phyloP scores from a whole-genome alignment of 1,140 invertebrate species.

The Heliothis virescens region DNA sequence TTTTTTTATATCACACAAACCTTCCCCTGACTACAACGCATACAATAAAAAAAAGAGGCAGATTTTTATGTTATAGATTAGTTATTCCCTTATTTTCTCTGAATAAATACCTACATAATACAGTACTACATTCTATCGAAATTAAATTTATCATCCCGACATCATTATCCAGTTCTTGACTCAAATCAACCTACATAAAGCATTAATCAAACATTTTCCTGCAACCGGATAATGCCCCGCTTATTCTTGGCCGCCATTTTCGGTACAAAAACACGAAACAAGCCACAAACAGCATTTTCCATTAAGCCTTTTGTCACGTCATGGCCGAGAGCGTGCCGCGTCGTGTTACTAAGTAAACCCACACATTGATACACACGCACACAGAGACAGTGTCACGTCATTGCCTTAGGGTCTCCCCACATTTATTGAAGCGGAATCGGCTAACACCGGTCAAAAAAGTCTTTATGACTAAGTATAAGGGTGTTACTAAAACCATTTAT shows the following conservation, averaged over 20 bases:
- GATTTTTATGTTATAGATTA: no score
- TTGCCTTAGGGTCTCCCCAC: neutral
- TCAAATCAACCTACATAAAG: neutral
- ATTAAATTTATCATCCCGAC: no score
- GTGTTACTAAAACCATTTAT: no score
- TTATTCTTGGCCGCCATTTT: neutral
- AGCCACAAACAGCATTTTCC: slow-evolving; percentile 12
- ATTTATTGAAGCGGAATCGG: no score
- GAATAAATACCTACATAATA: no score
- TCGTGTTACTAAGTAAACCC: slow-evolving; percentile 31
- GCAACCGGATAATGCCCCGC: slow-evolving; percentile 4
- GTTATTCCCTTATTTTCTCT: no score
- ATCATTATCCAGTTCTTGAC: neutral
- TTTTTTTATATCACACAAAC: no score
- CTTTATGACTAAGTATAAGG: no score
- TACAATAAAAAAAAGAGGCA: no score
- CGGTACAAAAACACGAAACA: neutral
- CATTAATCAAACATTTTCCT: neutral
- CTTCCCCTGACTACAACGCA: no score
- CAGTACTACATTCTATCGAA: no score
- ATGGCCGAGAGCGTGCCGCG: slow-evolving; percentile 8
- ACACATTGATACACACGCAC: neutral
- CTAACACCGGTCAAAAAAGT: no score
- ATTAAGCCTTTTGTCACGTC: slow-evolving; percentile 37
- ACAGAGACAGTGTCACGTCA: neutral